Evolutionary conservation across 2,797 vertebrate species (phyloP).

Genomic region (Chelmon rostratus): DNA sequence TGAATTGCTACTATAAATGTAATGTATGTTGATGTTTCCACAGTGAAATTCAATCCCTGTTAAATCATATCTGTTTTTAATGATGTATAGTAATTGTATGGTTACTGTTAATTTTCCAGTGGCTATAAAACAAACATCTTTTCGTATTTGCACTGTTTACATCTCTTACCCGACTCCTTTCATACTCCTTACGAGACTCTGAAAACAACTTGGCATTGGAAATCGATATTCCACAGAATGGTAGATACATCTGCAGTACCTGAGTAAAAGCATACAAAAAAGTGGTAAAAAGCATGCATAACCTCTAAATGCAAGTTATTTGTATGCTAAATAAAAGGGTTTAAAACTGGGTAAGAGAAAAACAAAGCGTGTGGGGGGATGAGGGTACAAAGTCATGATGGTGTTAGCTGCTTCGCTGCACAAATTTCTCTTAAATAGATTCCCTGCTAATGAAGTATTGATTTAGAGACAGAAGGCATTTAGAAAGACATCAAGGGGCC

Average conservation of each 20-base stretch:
- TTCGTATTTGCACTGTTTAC: constrained; percentile 24
- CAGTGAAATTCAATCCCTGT: not conserved
- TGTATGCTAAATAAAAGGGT: constrained; percentile 20
- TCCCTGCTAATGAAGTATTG: constrained; percentile 69
- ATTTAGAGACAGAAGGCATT: constrained; percentile 53
- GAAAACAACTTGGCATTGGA: constrained; percentile 88
- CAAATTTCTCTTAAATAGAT: constrained; percentile 36
- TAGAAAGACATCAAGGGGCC: constrained; percentile 29
- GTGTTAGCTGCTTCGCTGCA: constrained; percentile 33
- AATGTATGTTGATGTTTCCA: not conserved
- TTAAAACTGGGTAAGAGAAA: not conserved
- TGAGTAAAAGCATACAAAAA: constrained; percentile 41
- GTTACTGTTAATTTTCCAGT: too few species aligned
- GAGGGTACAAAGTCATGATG: constrained; percentile 15
- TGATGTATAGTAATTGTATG: not conserved
- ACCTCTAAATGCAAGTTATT: constrained; percentile 15
- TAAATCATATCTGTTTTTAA: not conserved
- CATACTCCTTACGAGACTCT: constrained; percentile 87
- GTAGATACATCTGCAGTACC: constrained; percentile 88
- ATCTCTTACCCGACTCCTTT: constrained; percentile 84
- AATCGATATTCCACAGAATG: constrained; percentile 86
- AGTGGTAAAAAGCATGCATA: constrained; percentile 14
- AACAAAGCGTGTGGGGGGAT: not conserved
- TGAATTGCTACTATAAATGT: not conserved
- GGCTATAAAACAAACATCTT: not conserved